Conservation (phyloP, 1,140 invertebrate species). For the Drosophila baimaii region DNA sequence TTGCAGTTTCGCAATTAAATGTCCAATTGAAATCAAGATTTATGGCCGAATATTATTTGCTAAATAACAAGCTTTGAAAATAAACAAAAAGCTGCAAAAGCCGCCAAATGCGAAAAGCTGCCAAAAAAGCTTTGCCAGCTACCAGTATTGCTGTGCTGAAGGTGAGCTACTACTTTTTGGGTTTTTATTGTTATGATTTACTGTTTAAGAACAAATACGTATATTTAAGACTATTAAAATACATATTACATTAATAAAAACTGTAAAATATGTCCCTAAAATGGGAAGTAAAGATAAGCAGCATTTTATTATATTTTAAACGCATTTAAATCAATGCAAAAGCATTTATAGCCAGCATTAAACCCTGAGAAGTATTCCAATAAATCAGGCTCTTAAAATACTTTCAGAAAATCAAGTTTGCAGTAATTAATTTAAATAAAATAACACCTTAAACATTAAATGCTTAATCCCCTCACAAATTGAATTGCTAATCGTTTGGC, state of each 20-base stretch:
- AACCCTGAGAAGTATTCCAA: neutral
- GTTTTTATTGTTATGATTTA: neutral
- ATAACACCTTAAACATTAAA: slow-evolving; percentile 4
- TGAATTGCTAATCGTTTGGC: slow-evolving; percentile 49
- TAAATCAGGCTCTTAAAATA: neutral
- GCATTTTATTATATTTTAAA: too few species aligned
- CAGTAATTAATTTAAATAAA: slow-evolving; percentile 7
- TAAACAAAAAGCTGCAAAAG: slow-evolving; percentile 14
- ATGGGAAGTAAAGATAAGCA: too few species aligned
- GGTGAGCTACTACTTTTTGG: slow-evolving; percentile 9
- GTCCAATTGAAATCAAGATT: slow-evolving; percentile 21
- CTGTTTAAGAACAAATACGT: too few species aligned
- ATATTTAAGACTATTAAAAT: too few species aligned
- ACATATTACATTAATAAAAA: too few species aligned
- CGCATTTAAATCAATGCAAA: neutral
- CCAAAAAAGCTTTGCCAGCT: slow-evolving; percentile 34
- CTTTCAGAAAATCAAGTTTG: neutral
- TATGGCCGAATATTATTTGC: slow-evolving; percentile 17
- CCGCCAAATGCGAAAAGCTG: slow-evolving; percentile 21
- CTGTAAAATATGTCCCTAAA: too few species aligned
- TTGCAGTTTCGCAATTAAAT: slow-evolving; percentile 36
- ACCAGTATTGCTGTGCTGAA: slow-evolving; percentile 63
- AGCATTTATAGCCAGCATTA: neutral
- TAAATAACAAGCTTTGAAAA: slow-evolving; percentile 10
- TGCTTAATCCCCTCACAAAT: slow-evolving; percentile 21